A percentile compares a stretch with the other conserved stretches of the same genome.
Conservation (phyloP, 2,113 vertebrate species). For the Mixornis gularis region DNA sequence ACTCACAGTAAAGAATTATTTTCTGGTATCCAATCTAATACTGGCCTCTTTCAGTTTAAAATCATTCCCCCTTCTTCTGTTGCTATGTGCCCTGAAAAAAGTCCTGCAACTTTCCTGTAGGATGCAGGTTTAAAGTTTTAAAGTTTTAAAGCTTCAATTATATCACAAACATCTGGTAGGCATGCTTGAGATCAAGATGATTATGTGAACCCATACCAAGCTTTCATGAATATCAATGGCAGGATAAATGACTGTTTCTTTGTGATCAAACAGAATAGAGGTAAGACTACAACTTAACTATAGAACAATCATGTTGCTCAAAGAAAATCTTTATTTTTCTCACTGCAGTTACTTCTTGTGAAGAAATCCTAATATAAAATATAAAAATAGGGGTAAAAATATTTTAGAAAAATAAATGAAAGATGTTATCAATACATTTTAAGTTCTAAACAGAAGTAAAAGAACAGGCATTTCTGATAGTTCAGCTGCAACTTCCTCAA, state of each 20-base stretch:
- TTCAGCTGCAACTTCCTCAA: background rate
- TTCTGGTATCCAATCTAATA: background rate
- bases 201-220: background rate
- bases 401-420: background rate
- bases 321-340: background rate
- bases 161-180: background rate
- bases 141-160: background rate
- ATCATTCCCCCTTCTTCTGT: background rate
- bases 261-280: background rate
- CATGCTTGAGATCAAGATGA: background rate
- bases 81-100: background rate
- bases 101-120: background rate
- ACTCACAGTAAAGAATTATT: background rate
- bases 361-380: background rate
- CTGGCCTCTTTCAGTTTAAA: background rate
- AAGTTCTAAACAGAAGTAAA: background rate
- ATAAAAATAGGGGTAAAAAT: accelerated
- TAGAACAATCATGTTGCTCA: background rate
- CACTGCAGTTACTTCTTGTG: background rate
- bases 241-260: background rate
- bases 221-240: background rate
- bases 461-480: background rate
- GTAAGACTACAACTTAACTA: background rate
- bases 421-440: background rate
- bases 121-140: background rate